Evolutionary conservation across 2,113 vertebrate species (phyloP), one percentile per base, ranked within the genome.

Genomic region (Sinocyclocheilus grahami): DNA sequence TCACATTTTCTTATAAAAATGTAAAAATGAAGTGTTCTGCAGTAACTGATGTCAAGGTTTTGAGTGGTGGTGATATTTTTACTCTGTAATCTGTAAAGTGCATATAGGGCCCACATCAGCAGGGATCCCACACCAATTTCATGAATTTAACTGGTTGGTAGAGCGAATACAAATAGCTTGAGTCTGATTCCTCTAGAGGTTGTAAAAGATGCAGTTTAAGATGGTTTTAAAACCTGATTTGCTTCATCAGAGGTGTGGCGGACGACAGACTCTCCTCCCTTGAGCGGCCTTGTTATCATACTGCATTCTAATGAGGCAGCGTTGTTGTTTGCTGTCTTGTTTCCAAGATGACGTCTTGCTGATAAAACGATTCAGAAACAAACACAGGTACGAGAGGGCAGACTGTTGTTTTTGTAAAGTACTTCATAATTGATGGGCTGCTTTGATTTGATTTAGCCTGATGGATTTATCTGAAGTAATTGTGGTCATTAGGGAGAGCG

Each of bases 381-480:
- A 20, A 16, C 12, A 2, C 30, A n/a, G 48, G 78, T 69, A n/a
- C 67, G n/a, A 42, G 69, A 69, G 51, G 83, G 16, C 69, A 74
- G 33, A 46, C 77, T 53, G 37, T 62, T 74, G 78, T 67, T 67
- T 60, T 75, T 20, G 58, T 60, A 58, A 79, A 51, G 46, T 51
- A 22, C 12, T 80, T 78, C 60, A 39, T 63, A 74, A 84, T 27
- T 84, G 77, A 60, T 62, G 63, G 58, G 51, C 77, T 65, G 79
- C 37, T 74, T 74, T 74, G 39, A 84, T 84, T 84, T 74, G 18
- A 84, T 55, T 67, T 72, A 30, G 39, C 37, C 55, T 24, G n/a
- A n/a, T 53, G 48, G 81, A 48, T 85, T 81, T 78, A 37, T 18
- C 20, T 39, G 4, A 80, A 78, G 78, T 51, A 72, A 63, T 51